Evolutionary conservation across 2,888 invertebrate genomes (phyloP).

Genomic region (Dynastes maya): DNA sequence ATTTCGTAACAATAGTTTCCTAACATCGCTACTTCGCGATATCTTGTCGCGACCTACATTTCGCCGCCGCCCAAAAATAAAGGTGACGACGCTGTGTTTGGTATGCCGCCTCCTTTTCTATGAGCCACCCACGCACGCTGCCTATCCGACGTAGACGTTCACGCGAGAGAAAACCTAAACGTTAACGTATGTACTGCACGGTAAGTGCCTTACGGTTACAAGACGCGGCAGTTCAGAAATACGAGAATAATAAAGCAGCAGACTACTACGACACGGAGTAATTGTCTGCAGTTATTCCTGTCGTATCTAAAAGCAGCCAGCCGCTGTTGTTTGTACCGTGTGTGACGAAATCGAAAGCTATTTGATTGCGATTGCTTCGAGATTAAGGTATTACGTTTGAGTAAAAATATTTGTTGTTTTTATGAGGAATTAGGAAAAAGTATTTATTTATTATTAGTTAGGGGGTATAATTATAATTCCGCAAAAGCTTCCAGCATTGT

Average conservation of each 20-base stretch:
- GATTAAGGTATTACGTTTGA: too few species aligned
- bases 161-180: too few species aligned
- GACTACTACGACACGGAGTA: background rate
- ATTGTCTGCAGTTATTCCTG: slow-evolving; percentile 1
- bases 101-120: slow-evolving; percentile 20
- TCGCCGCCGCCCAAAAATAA: slow-evolving; percentile 28
- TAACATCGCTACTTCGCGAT: background rate
- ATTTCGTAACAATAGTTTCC: slow-evolving; percentile 7
- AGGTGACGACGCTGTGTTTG: slow-evolving; percentile 33
- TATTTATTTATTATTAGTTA: too few species aligned
- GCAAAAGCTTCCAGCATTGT: too few species aligned
- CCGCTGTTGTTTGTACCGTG: slow-evolving; percentile 1
- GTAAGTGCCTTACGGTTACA: too few species aligned
- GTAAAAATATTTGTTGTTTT: too few species aligned
- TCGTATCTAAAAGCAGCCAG: background rate
- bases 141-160: slow-evolving; percentile 8
- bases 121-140: slow-evolving; percentile 23
- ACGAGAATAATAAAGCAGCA: too few species aligned
- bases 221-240: background rate
- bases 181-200: too few species aligned
- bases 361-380: too few species aligned
- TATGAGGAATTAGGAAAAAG: too few species aligned
- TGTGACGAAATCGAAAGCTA: background rate
- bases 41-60: slow-evolving; percentile 29
- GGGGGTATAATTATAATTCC: too few species aligned